Conservation (phyloP, 1,140 invertebrate species). For the Eciton burchellii region DNA sequence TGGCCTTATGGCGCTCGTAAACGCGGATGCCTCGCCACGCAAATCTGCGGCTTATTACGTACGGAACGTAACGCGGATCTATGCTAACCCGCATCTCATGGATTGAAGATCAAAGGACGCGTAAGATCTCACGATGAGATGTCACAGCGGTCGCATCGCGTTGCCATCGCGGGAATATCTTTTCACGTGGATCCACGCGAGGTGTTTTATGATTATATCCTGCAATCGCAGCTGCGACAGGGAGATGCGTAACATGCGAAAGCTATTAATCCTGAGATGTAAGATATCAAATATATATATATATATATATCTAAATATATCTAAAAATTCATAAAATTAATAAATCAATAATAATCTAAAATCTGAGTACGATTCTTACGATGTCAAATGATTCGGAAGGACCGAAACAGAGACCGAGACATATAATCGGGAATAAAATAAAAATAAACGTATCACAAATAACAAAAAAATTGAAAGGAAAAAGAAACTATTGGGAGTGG, state of each 20-base stretch:
- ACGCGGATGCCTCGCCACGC: not conserved
- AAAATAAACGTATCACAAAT: not conserved
- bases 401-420: too few species aligned
- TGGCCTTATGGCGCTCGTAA: conserved; percentile 14
- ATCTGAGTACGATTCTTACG: not conserved
- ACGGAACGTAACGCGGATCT: conserved; percentile 24
- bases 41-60: conserved; percentile 38
- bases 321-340: too few species aligned
- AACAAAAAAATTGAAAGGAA: not conserved
- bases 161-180: not conserved
- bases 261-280: not conserved
- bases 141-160: not conserved
- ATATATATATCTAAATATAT: too few species aligned
- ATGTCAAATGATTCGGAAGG: not conserved
- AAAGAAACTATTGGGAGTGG: not conserved
- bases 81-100: not conserved
- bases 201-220: not conserved
- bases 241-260: not conserved
- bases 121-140: conserved; percentile 16
- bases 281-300: not conserved
- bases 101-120: conserved; percentile 37
- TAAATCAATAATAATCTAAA: too few species aligned
- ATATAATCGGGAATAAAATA: not conserved
- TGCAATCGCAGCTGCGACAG: not conserved
- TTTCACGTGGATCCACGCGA: not conserved